Evolutionary conservation across 1,140 invertebrate species (phyloP).

Genomic region (fruit fly (Drosophila melanogaster)): Release_6_plus_ISO1_MT NC_004354.4:8825501-8826000

Average conservation of each 20-base stretch:
- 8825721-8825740: background rate
- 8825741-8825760: constrained; percentile 11
- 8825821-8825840: constrained; percentile 70
- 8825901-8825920: background rate
- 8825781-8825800: constrained; percentile 57
- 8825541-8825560: constrained; percentile 42
- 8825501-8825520: constrained; percentile 27
- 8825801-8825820: constrained; percentile 81
- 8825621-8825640: constrained; percentile 43
- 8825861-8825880: constrained; percentile 41
- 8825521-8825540: constrained; percentile 41
- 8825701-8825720: too few species aligned
- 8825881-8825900: background rate
- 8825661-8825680: constrained; percentile 35
- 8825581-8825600: constrained; percentile 74
- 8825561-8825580: constrained; percentile 76
- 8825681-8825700: constrained; percentile 29
- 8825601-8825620: constrained; percentile 78
- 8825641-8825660: constrained; percentile 25
- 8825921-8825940: constrained; percentile 41
- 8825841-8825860: constrained; percentile 71
- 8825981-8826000: constrained; percentile 30
- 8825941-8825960: constrained; percentile 64
- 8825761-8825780: constrained; percentile 23
- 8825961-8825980: constrained; percentile 75